These are phyloP conservation scores for Puma concolor DNA, from an alignment of 2,113 vertebrate genomes.

Conservation along the genomic window DNA sequence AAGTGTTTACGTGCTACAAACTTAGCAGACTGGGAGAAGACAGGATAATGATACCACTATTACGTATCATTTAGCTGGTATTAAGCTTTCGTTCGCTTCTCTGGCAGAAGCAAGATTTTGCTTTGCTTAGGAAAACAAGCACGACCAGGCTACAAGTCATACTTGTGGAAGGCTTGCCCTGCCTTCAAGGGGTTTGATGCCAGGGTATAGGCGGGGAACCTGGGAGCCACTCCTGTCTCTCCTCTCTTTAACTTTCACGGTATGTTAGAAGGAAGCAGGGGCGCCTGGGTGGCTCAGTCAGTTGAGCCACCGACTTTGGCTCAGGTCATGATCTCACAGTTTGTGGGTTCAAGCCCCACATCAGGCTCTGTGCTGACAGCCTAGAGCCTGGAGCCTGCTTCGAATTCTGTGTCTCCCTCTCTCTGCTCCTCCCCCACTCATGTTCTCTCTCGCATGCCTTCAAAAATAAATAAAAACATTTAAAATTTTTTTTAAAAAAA, in stretches of 20 bases:
- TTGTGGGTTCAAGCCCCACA: no score
- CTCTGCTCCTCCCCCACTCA: no score
- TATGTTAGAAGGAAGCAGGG: background rate
- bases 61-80: conserved; percentile 45
- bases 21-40: conserved; percentile 8
- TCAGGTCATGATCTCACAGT: no score
- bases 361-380: no score
- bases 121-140: conserved; percentile 24
- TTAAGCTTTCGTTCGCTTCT: conserved; percentile 51
- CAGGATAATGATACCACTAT: background rate
- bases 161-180: background rate
- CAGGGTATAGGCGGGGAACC: background rate
- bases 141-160: background rate
- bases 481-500: no score
- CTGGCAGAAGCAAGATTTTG: background rate
- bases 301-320: no score
- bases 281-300: no score
- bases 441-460: no score
- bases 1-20: background rate
- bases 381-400: no score
- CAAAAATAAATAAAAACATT: no score
- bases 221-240: background rate
- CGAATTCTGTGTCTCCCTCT: no score
- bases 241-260: background rate
- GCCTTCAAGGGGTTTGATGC: background rate